Evolutionary conservation across 2,113 vertebrate species (phyloP).

Genomic region (Caranx ignobilis): DNA sequence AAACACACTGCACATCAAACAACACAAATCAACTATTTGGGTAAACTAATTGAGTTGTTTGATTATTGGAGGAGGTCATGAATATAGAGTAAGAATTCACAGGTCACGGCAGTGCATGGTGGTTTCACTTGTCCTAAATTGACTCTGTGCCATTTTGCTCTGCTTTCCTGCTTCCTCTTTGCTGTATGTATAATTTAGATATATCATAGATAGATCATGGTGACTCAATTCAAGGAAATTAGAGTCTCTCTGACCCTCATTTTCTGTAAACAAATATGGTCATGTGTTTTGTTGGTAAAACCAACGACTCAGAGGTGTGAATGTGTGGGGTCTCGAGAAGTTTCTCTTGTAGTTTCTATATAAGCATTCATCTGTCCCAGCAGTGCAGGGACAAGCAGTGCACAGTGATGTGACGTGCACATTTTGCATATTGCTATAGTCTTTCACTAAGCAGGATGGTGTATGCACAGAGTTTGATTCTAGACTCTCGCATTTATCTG

Average conservation of each 20-base stretch:
- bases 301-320: constrained; percentile 90
- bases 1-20: constrained; percentile 71
- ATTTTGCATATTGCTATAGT: not conserved
- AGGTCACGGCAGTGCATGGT: not conserved
- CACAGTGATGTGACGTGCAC: not conserved
- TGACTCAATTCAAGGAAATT: not conserved
- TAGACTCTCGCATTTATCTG: not conserved
- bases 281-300: constrained; percentile 87
- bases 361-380: not conserved
- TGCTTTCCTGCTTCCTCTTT: not conserved
- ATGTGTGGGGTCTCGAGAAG: constrained; percentile 87
- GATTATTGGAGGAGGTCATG: constrained; percentile 50
- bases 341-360: constrained; percentile 26
- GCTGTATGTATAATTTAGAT: too few relatives aligned
- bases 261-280: constrained; percentile 78
- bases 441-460: too few relatives aligned
- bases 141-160: constrained; percentile 11
- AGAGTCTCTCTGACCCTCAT: not conserved
- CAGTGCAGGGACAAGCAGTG: not conserved
- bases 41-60: constrained; percentile 46
- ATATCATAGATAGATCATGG: too few relatives aligned
- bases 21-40: constrained; percentile 56
- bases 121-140: constrained; percentile 7
- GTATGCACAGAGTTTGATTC: not conserved
- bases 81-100: constrained; percentile 35